These are phyloP conservation scores for Hormaphis cornu DNA, from an alignment of 1,140 invertebrate species.

Conservation along the genomic window DNA sequence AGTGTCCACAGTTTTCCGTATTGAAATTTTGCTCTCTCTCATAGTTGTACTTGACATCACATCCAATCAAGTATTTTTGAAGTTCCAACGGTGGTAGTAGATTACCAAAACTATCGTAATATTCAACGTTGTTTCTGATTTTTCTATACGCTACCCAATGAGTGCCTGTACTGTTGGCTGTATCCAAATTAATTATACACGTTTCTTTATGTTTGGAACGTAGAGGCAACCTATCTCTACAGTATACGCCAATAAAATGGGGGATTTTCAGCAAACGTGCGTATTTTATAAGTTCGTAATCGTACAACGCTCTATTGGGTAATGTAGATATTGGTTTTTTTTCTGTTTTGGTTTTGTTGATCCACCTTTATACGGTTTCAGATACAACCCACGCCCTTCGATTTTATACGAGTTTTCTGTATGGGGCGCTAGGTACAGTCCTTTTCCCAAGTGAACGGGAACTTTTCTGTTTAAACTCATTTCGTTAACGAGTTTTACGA, in stretches of 20 bases:
- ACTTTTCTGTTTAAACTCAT: not conserved
- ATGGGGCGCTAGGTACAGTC: not conserved
- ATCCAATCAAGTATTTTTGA: too few species aligned
- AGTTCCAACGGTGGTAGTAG: not conserved
- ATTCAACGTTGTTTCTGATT: not conserved
- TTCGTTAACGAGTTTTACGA: not conserved
- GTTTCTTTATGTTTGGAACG: not conserved
- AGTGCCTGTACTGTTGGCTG: too few species aligned
- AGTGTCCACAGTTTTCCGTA: slow-evolving; percentile 26
- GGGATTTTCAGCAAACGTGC: not conserved
- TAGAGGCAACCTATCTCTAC: not conserved
- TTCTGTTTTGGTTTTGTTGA: too few species aligned
- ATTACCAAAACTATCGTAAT: not conserved
- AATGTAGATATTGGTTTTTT: too few species aligned
- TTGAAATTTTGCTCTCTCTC: slow-evolving; percentile 35
- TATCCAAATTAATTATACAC: too few species aligned
- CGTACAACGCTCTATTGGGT: too few species aligned
- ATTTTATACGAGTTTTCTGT: not conserved
- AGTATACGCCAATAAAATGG: not conserved
- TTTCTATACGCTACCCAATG: too few species aligned
- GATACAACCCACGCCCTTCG: too few species aligned
- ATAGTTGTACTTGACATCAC: slow-evolving; percentile 38
- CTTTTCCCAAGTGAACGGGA: not conserved
- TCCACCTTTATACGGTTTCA: not conserved
- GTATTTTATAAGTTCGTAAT: too few species aligned